Conservation (phyloP, 1,140 invertebrate species). For the Mya arenaria region DNA sequence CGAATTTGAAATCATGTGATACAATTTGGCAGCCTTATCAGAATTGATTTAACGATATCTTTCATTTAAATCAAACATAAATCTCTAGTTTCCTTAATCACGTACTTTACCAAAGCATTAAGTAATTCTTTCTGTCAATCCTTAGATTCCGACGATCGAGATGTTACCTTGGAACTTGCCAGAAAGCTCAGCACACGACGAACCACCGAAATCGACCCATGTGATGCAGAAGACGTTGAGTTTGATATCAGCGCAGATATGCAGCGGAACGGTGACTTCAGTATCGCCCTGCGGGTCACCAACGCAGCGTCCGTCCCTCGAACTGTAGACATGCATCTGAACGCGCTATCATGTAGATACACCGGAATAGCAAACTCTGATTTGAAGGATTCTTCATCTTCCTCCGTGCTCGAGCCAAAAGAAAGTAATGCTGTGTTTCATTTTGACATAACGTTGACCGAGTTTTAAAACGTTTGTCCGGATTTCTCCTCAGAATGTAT, state of each 20-base stretch:
- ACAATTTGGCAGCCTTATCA: too few species aligned
- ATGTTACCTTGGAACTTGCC: constrained; percentile 60
- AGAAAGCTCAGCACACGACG: constrained; percentile 61
- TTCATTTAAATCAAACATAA: too few species aligned
- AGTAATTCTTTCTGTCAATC: too few species aligned
- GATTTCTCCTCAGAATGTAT: too few species aligned
- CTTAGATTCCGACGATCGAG: constrained; percentile 65
- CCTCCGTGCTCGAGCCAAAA: constrained; percentile 67
- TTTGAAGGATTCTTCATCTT: constrained; percentile 65
- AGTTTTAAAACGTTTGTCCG: too few species aligned
- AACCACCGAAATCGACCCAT: constrained; percentile 25
- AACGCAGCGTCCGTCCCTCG: constrained; percentile 66
- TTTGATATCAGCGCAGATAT: constrained; percentile 68
- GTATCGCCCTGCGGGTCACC: constrained; percentile 60
- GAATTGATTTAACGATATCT: too few species aligned
- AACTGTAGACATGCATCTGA: constrained; percentile 68
- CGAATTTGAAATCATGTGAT: too few species aligned
- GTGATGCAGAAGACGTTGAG: constrained; percentile 62
- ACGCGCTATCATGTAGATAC: constrained; percentile 69
- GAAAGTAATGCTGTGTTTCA: constrained; percentile 64
- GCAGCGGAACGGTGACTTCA: constrained; percentile 68
- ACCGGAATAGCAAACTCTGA: constrained; percentile 72
- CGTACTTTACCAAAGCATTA: too few species aligned
- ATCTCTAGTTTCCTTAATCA: too few species aligned
- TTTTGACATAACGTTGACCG: too few species aligned